Conservation (phyloP, 2,113 vertebrate genomes). For the Microcebus jonahi region DNA sequence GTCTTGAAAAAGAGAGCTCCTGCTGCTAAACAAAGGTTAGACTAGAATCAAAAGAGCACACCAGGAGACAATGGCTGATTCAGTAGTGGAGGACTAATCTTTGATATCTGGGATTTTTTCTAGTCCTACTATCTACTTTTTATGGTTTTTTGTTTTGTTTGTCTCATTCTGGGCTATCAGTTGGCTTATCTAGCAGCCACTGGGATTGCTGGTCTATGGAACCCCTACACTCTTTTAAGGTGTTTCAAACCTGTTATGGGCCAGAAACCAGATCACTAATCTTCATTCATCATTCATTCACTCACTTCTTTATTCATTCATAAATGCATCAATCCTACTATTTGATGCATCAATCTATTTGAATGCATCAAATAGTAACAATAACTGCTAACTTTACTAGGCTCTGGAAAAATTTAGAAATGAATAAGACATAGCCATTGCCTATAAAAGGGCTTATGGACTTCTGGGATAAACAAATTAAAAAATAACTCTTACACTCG, state of each 20-base stretch:
- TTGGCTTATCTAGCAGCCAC: neutral
- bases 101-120: neutral
- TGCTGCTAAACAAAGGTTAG: neutral
- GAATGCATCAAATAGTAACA: neutral
- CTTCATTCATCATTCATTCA: neutral
- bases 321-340: neutral
- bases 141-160: neutral
- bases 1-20: neutral
- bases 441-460: conserved; percentile 15
- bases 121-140: neutral
- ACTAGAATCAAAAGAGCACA: neutral
- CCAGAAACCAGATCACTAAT: neutral
- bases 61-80: neutral
- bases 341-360: too few species aligned
- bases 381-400: neutral
- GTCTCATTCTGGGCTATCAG: neutral
- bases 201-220: neutral
- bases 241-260: neutral
- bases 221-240: neutral
- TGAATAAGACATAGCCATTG: neutral
- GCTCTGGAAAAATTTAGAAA: neutral
- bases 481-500: neutral
- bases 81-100: neutral
- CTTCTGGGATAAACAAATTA: conserved; percentile 34
- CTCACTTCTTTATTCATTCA: neutral